Evolutionary conservation across 1,140 invertebrate species (phyloP), one percentile per base, ranked within the genome.

Genomic region (Cydia splendana): DNA sequence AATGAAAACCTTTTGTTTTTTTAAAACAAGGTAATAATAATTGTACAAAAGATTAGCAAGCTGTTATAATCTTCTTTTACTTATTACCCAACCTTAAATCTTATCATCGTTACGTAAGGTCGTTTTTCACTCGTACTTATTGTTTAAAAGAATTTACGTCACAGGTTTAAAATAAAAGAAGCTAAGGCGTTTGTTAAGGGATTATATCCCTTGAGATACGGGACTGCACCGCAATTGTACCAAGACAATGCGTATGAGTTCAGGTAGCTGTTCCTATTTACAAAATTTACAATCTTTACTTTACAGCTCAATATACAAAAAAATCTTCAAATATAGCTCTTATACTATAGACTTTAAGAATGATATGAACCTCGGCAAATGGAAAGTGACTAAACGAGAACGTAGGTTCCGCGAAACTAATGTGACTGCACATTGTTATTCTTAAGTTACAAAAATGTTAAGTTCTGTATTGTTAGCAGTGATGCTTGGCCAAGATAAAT

Each of bases 161-260:
- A 88, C 83, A 76, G 81, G 75, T 81, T 85, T 86, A 85, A 87
- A 89, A 87, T 87, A 83, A 87, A 87, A 89, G 86, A 81, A 84
- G 83, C 15, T 38, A 38, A 45, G 62, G 79, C 84, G 85, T 89
- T 87, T 89, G 85, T 87, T 82, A 82, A 80, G 82, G 84, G 87
- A 90, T 90, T 89, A 88, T 73, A 65, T 84, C 82, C 82, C 84
- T 82, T 48, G 78, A 79, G 80, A 81, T 79, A 77, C 62, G 74
- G 75, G 77, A 74, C 65, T 79, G 78, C 81, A 86, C 83, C 82
- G 82, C 86, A 86, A 86, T 88, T 88, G 85, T 81, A 76, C 75
- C 76, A 78, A 87, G 84, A 91, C 88, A 91, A 91, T 85, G 80
- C 74, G 57, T 76, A 79, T 75, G 45, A 81, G 79, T 88, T 89